A percentile compares a stretch with the other conserved stretches of the same genome.
Conservation (phyloP, 2,113 vertebrate genomes). For the Gnathonemus longibarbis region DNA sequence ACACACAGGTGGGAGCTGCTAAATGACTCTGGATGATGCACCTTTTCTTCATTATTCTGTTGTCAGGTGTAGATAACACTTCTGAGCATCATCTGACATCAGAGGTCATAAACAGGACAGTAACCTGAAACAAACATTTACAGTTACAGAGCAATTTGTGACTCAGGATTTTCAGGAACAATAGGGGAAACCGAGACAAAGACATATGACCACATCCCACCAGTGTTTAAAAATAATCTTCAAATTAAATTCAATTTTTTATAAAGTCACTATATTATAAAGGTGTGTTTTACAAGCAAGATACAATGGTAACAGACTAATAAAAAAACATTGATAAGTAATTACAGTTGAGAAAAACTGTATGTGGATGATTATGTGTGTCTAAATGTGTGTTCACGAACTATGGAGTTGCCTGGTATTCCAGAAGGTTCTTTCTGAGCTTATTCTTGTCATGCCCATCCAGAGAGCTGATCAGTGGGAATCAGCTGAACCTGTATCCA, state of each 20-base stretch:
- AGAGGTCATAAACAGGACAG: neutral
- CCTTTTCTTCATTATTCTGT: neutral
- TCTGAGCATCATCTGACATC: neutral
- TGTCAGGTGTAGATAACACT: neutral
- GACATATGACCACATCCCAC: neutral
- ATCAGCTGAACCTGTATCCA: too few species aligned
- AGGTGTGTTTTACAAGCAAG: neutral
- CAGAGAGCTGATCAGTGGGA: too few species aligned
- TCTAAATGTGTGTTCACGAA: neutral
- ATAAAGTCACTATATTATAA: neutral
- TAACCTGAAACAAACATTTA: neutral
- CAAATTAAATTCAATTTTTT: neutral
- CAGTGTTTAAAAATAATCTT: neutral
- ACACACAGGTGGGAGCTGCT: neutral
- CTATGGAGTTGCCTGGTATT: neutral
- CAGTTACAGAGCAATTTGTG: neutral
- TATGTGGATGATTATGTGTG: neutral
- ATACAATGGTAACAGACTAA: neutral
- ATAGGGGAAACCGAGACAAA: neutral
- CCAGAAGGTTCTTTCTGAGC: neutral
- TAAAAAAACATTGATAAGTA: neutral
- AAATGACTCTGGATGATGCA: neutral
- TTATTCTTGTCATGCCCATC: neutral
- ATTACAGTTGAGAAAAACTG: neutral
- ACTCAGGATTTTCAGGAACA: neutral